These are phyloP conservation scores for Malurus melanocephalus DNA, from an alignment of 2,113 vertebrate genomes.

Conservation along the genomic window DNA sequence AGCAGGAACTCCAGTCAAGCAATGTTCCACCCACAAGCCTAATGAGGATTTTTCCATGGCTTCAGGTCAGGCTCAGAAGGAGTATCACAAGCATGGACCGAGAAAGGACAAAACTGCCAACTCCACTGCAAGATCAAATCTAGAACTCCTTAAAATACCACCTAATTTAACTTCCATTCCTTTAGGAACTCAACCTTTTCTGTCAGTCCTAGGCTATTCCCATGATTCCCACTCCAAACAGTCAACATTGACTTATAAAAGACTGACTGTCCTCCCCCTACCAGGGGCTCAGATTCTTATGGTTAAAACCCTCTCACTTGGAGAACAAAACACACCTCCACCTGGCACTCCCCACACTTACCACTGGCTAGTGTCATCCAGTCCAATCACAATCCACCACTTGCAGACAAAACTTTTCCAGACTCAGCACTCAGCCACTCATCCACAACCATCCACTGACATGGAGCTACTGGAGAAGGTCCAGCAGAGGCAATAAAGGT, in stretches of 20 bases:
- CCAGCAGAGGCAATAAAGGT: neutral
- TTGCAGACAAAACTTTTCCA: neutral
- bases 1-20: neutral
- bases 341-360: neutral
- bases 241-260: neutral
- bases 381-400: neutral
- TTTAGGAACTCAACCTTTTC: neutral
- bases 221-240: neutral
- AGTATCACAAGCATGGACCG: neutral
- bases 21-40: neutral
- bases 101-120: neutral
- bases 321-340: neutral
- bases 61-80: neutral
- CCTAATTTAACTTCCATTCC: neutral
- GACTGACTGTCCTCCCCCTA: neutral
- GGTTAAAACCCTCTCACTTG: fast-evolving
- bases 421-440: neutral
- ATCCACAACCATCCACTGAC: too few species aligned
- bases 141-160: neutral
- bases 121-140: neutral
- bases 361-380: neutral
- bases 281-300: neutral
- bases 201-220: neutral
- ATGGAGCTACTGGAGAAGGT: neutral
- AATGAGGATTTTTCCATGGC: neutral